Evolutionary conservation across 1,140 invertebrate species (phyloP).

Genomic region (Zophobas morio): DNA sequence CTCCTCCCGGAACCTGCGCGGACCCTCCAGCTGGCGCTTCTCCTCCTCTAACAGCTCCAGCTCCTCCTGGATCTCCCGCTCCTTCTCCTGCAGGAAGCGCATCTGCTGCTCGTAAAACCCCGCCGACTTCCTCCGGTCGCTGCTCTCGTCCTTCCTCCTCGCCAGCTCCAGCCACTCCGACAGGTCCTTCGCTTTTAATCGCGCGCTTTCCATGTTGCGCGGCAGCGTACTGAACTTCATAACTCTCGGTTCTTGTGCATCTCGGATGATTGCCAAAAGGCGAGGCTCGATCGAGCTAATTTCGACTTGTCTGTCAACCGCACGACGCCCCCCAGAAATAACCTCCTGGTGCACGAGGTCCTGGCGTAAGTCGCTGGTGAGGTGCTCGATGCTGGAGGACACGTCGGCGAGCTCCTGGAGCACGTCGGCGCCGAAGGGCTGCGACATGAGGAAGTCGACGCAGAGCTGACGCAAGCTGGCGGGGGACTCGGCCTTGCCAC

Average conservation of each 20-base stretch:
- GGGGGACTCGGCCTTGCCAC: conserved; percentile 54
- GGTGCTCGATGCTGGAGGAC: conserved; percentile 72
- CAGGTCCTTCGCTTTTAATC: conserved; percentile 68
- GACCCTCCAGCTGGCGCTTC: conserved; percentile 66
- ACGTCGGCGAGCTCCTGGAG: conserved; percentile 77
- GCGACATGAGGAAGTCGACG: conserved; percentile 74
- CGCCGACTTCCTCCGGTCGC: conserved; percentile 66
- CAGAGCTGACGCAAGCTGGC: conserved; percentile 72
- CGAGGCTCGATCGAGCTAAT: conserved; percentile 65
- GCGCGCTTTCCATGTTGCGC: conserved; percentile 53
- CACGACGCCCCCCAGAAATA: conserved; percentile 72
- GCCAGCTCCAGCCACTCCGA: conserved; percentile 72
- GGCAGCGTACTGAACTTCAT: conserved; percentile 1
- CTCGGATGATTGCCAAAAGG: conserved; percentile 72
- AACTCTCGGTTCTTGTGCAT: conserved; percentile 59
- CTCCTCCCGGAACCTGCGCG: conserved; percentile 56
- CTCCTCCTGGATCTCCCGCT: conserved; percentile 76
- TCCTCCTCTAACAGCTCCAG: conserved; percentile 73
- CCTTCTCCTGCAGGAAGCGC: conserved; percentile 77
- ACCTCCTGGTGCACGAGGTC: conserved; percentile 75
- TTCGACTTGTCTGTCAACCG: conserved; percentile 66
- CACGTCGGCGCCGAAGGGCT: conserved; percentile 77
- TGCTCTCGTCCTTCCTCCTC: conserved; percentile 62
- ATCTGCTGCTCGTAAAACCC: conserved; percentile 79
- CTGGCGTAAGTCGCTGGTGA: conserved; percentile 51